Evolutionary conservation across 2,113 vertebrate species (phyloP), one percentile per base, ranked within the genome.

Genomic region (Furnarius figulus): DNA sequence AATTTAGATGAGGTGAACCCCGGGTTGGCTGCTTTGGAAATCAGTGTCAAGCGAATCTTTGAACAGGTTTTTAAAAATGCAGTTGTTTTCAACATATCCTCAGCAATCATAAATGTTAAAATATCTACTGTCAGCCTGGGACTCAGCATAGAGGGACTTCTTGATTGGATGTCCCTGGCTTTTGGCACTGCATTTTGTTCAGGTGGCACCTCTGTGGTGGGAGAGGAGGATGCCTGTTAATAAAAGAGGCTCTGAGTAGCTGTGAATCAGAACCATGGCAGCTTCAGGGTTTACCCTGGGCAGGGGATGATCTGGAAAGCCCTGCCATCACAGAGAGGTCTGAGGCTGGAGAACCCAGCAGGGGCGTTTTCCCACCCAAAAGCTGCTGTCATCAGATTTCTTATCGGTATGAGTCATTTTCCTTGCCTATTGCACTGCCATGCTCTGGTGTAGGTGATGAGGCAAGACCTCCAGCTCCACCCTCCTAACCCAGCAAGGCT

Each of bases 1-100:
- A 91, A 91, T 75, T 82, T 77, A 35, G 77, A 91, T 85, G 89
- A 94, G 81, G 81, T 63, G 85, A 94, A 82, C 39, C 35, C 68
- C 39, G 59, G 77, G 33, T 62, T 78, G 90, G 28, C 87, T 93
- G 70, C 85, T 73, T n/a, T 85, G 77, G 76, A 95, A 88, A 83
- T 80, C 39, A 31, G 65, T 28, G 56, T 68, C 76, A 52, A 68
- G 84, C 14, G 28, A 71, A 63, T 15, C 83, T 61, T 79, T 52
- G 56, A 91, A 73, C 4, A 9, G 67, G 35, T 52, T 50, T 90
- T 93, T 39, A 14, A 81, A 92, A 91, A 83, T 67, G 46, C 68
- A 37, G 53, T 37, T 75, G 66, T 56, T 67, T 92, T 47, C 6
- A 4, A 27, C 5, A 5, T 18, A 5, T 74, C 42, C 66, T 91